Evolutionary conservation across 2,888 invertebrate species (phyloP).

Genomic region (Cotesia congregata): DNA sequence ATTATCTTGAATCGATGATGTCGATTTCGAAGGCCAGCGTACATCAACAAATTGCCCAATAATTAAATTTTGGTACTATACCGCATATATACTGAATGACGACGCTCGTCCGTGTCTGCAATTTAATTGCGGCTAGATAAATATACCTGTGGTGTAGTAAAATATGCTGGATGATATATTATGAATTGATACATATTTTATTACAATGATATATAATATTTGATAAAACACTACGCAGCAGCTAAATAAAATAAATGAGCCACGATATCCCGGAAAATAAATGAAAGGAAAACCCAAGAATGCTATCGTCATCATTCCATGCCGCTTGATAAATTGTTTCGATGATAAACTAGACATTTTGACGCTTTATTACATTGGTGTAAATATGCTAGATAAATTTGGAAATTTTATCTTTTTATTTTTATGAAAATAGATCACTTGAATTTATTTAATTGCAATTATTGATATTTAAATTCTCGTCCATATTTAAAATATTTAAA

Average conservation of each 20-base stretch:
- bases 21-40: conserved; percentile 19
- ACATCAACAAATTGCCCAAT: conserved; percentile 40
- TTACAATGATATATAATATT: neutral
- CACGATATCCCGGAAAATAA: neutral
- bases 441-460: neutral
- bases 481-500: too few relatives aligned
- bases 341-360: neutral
- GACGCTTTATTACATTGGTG: neutral
- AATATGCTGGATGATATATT: neutral
- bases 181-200: conserved; percentile 13
- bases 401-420: too few relatives aligned
- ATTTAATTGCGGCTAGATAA: conserved; percentile 43
- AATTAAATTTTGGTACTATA: conserved; percentile 44
- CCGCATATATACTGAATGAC: conserved; percentile 41
- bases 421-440: too few relatives aligned
- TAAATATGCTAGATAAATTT: too few relatives aligned
- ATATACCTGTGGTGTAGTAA: neutral
- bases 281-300: neutral
- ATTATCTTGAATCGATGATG: neutral
- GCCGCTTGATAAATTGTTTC: neutral
- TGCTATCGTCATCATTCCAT: neutral
- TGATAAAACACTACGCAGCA: neutral
- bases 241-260: neutral
- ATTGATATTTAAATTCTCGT: too few relatives aligned
- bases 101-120: conserved; percentile 43